These are phyloP conservation scores for Heliocidaris erythrogramma DNA, from an alignment of 35 echinoderm and acorn worm species.

Conservation along the genomic window DNA sequence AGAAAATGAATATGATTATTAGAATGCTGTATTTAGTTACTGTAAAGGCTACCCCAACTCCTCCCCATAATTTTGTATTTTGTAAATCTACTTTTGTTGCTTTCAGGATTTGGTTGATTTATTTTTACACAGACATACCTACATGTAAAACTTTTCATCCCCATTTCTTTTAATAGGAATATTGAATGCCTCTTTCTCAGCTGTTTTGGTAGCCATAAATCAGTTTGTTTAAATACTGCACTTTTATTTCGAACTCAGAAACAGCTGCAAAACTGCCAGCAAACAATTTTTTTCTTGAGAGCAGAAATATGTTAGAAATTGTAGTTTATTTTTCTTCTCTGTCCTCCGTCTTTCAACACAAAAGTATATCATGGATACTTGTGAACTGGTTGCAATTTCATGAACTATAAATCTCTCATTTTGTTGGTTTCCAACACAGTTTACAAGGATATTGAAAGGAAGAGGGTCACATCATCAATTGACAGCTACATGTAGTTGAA, in stretches of 20 bases:
- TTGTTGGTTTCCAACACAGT: not conserved
- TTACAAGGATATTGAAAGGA: not conserved
- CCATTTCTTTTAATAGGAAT: not conserved
- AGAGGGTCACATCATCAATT: not conserved
- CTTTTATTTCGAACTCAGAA: not conserved
- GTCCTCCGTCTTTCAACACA: not conserved
- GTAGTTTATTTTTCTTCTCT: not conserved
- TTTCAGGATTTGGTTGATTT: not conserved
- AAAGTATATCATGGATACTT: not conserved
- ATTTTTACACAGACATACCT: not conserved
- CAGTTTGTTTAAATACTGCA: not conserved
- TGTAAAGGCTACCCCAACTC: no score
- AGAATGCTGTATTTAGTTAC: not conserved
- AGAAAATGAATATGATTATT: not conserved
- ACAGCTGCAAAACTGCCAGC: constrained; percentile 8
- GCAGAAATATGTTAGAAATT: not conserved
- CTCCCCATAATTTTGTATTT: no score
- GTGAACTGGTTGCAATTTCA: not conserved
- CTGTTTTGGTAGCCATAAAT: not conserved
- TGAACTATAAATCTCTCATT: not conserved
- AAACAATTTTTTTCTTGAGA: constrained; percentile 12
- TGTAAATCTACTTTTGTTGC: not conserved
- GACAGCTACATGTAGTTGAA: not conserved
- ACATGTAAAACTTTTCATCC: not conserved
- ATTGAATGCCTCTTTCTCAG: not conserved